Evolutionary conservation across 2,888 invertebrate species (phyloP).

Genomic region (Ophion ellenae): DNA sequence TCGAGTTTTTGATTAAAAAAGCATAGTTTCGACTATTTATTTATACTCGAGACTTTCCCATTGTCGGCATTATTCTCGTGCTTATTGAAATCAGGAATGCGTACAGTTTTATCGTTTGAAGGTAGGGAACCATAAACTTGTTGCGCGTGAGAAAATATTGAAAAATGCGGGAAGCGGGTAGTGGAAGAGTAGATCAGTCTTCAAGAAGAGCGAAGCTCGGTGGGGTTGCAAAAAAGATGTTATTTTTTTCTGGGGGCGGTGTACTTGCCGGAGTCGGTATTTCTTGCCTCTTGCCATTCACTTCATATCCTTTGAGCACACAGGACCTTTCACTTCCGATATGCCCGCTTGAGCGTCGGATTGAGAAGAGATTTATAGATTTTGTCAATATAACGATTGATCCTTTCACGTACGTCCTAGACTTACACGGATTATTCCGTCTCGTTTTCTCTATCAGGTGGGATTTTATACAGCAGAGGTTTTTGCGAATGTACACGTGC

Average conservation of each 20-base stretch:
- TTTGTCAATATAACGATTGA: constrained; percentile 2
- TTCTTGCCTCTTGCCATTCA: not conserved
- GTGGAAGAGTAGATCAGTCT: constrained; percentile 25
- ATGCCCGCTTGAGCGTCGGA: not conserved
- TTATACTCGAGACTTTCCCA: no score
- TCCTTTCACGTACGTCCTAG: not conserved
- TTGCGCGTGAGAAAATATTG: constrained; percentile 23
- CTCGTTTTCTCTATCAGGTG: not conserved
- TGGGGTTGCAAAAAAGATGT: not conserved
- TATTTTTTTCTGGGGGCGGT: constrained; percentile 17
- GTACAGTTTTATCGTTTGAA: constrained; percentile 4
- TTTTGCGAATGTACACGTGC: no score
- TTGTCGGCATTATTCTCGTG: no score
- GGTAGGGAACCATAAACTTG: not conserved
- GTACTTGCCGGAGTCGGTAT: constrained; percentile 21
- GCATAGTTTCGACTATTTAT: no score
- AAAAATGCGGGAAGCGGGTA: not conserved
- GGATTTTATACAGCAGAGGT: not conserved
- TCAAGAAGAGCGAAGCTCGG: not conserved
- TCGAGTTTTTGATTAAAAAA: no score
- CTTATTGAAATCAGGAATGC: not conserved
- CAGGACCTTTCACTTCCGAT: not conserved
- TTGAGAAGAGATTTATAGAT: constrained; percentile 47
- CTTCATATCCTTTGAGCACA: not conserved
- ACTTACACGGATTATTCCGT: constrained; percentile 9